Base-by-base conservation (phyloP, 2,888 invertebrate species). In the Drepanosiphum platanoidis region DNA sequence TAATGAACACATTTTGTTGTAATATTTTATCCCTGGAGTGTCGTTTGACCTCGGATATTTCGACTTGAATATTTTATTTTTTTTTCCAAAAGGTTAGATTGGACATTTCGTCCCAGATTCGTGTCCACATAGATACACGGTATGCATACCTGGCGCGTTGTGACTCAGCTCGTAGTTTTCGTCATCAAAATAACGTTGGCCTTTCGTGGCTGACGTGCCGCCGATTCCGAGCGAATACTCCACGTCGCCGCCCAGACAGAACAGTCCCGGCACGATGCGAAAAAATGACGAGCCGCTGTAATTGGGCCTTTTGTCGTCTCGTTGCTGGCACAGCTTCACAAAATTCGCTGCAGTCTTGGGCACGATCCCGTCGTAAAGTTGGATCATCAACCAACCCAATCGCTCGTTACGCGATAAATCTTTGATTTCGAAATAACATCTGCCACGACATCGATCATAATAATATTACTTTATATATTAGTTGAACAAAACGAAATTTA, bases 231-330 rank as follows among this genome's bases (percentile, higher is more conserved):
- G 32, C 13, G 75, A 75, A 27, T 46, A 75, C 46, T 84, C 34
- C 5, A 84, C 75, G 64, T 84, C 66, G 8, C 83, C 83, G 9
- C 75, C 75, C 27, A 84, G 34, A 61, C 83, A 84, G 22, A 84
- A 84, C 13, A 75, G 7, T 0, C 66, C 83, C 1, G 83, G 83
- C 0, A 68, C 36, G 15, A 84, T 58, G 30, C 52, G 66, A 15
- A 84, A 84, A 22, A 84, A 66, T n/a, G 18, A 52, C 0, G 83
- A 30, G 30, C 66, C 75, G 1, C 3, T 34, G 36, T 84, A 84
- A 27, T 27, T 5, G 30, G 22, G 52, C 30, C 11, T 8, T 4
- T 27, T 7, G 1, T 52, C 9, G 0, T 27, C n/a, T 1, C 36
- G 58, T 1, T 18, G n/a, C 4, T 27, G 7, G 30, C 75, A 84